These are phyloP conservation scores for Meles meles DNA, from an alignment of 2,113 vertebrate genomes.

Conservation along the genomic window DNA sequence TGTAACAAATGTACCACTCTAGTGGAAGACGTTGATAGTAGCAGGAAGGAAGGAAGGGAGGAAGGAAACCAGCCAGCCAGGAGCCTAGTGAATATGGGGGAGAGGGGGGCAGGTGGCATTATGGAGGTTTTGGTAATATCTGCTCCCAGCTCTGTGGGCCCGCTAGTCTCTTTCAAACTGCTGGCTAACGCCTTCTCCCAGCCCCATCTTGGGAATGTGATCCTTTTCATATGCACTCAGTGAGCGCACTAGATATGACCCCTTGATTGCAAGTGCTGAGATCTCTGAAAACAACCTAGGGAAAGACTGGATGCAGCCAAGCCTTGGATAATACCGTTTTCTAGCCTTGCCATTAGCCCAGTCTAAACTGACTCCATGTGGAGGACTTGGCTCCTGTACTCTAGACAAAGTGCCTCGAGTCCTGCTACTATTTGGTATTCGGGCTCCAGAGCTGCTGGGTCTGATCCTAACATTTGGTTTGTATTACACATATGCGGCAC, in stretches of 20 bases:
- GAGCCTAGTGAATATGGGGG: not conserved
- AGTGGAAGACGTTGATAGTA: too few species aligned
- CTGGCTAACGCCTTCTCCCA: not conserved
- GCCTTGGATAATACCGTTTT: not conserved
- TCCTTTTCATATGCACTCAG: not conserved
- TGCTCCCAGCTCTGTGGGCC: not conserved
- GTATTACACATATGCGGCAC: not conserved
- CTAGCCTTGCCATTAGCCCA: not conserved
- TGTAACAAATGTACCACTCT: not conserved
- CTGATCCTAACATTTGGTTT: constrained; percentile 49
- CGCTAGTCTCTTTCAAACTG: not conserved
- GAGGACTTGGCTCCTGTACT: not conserved
- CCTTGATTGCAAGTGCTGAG: not conserved
- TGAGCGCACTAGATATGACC: constrained; percentile 41
- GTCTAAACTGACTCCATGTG: constrained; percentile 28
- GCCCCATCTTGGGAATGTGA: not conserved
- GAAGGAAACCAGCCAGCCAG: not conserved
- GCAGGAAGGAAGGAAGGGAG: not conserved
- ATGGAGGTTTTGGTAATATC: not conserved
- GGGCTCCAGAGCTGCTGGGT: not conserved
- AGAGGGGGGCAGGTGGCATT: rapidly evolving
- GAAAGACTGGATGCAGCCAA: not conserved
- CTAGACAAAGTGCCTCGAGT: not conserved
- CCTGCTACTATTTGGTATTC: not conserved
- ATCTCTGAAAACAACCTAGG: constrained; percentile 27